Evolutionary conservation across 2,113 vertebrate genomes (phyloP).

Genomic region (Eonycteris spelaea): DNA sequence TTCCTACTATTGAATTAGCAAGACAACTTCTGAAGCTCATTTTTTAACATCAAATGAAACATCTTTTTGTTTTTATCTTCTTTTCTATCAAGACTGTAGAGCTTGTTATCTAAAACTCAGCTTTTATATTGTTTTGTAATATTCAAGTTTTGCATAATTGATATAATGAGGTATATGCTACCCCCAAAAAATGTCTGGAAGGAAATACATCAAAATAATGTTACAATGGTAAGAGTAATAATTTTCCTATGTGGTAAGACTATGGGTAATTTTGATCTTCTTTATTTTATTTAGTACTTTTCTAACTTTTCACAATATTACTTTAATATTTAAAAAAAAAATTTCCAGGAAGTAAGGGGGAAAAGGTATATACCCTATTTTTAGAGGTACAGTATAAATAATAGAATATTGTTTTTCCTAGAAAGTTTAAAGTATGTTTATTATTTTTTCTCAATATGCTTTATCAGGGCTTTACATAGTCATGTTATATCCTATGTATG

Average conservation of each 20-base stretch:
- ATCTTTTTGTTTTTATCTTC: background rate
- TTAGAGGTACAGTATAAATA: background rate
- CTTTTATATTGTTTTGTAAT: background rate
- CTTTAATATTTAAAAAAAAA: constrained; percentile 5
- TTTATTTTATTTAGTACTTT: background rate
- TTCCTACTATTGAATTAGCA: background rate
- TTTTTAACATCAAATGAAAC: background rate
- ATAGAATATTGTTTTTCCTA: background rate
- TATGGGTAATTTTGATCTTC: background rate
- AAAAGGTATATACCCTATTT: background rate
- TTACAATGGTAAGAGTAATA: background rate
- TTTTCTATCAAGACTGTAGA: background rate
- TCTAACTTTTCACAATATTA: background rate
- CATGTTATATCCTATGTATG: background rate
- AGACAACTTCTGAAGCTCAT: background rate
- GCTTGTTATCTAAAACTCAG: background rate
- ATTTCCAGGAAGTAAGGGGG: background rate
- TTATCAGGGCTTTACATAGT: background rate
- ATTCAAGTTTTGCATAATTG: background rate
- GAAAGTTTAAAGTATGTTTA: background rate
- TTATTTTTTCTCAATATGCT: background rate
- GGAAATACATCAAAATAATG: background rate
- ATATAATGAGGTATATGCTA: background rate
- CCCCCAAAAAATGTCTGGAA: background rate
- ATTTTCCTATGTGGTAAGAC: background rate